Conservation (phyloP, 2,888 invertebrate genomes). For the Anoplius nigerrimus region DNA sequence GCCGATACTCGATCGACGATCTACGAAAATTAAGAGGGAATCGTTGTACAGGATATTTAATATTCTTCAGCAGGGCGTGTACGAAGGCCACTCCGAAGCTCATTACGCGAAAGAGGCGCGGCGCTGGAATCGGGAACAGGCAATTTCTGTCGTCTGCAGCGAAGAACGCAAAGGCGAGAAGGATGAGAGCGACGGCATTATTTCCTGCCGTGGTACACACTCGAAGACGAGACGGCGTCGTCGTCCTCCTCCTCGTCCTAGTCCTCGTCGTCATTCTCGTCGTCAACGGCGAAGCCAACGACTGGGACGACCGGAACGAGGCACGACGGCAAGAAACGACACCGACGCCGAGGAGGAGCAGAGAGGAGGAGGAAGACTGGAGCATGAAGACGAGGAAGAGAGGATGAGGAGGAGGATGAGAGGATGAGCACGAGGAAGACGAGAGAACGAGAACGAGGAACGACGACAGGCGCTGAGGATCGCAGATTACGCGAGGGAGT, state of each 20-base stretch:
- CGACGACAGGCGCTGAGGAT: constrained; percentile 47
- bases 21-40: background rate
- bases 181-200: constrained; percentile 24
- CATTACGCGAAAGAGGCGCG: constrained; percentile 10
- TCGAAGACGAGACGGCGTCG: constrained; percentile 30
- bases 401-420: too few species aligned
- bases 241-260: too few species aligned
- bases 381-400: too few species aligned
- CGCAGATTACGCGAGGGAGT: constrained; percentile 48
- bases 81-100: constrained; percentile 12
- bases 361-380: too few species aligned
- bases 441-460: constrained; percentile 12
- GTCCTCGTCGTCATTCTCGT: too few species aligned
- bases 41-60: background rate
- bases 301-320: constrained; percentile 3
- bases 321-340: too few species aligned
- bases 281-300: constrained; percentile 24
- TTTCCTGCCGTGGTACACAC: constrained; percentile 43
- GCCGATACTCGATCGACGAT: too few species aligned
- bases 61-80: background rate
- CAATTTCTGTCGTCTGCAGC: constrained; percentile 29
- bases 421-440: background rate
- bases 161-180: constrained; percentile 24
- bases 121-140: constrained; percentile 20
- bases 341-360: too few species aligned